Conservation (phyloP, 53 echinoderm and acorn worm species). For the Holothuria leucospilota region DNA sequence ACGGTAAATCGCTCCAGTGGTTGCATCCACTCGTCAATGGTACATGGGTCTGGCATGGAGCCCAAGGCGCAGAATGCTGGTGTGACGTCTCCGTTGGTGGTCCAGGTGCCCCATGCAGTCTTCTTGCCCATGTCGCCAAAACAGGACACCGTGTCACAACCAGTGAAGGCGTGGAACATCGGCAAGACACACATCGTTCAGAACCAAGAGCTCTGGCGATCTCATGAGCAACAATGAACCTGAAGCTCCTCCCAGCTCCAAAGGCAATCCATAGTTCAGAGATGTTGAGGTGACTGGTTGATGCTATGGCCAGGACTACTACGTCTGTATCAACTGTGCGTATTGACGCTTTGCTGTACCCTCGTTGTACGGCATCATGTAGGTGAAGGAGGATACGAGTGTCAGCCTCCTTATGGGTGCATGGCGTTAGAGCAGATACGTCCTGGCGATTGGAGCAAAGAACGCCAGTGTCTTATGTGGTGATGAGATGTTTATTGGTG, state of each 20-base stretch:
- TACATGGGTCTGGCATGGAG: background rate
- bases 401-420: constrained; percentile 62
- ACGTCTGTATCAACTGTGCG: constrained; percentile 63
- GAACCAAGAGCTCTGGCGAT: constrained; percentile 16
- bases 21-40: no score
- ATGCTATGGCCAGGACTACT: constrained; percentile 43
- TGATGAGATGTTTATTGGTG: constrained; percentile 7
- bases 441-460: no score
- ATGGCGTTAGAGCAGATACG: constrained; percentile 35
- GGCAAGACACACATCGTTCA: constrained; percentile 10
- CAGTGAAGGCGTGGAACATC: constrained; percentile 40
- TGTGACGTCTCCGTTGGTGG: no score
- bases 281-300: constrained; percentile 26
- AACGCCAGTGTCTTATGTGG: no score
- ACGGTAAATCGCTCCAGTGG: no score
- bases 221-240: constrained; percentile 23
- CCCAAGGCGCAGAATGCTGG: background rate
- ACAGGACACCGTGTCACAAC: no score
- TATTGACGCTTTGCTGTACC: constrained; percentile 44
- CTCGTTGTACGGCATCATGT: no score
- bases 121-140: no score
- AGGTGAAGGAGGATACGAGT: constrained; percentile 55
- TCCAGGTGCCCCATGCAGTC: no score
- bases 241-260: constrained; percentile 14
- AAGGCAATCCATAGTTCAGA: constrained; percentile 31